Conservation (phyloP, 2,888 invertebrate species). For the Heteromurus nitidus region DNA sequence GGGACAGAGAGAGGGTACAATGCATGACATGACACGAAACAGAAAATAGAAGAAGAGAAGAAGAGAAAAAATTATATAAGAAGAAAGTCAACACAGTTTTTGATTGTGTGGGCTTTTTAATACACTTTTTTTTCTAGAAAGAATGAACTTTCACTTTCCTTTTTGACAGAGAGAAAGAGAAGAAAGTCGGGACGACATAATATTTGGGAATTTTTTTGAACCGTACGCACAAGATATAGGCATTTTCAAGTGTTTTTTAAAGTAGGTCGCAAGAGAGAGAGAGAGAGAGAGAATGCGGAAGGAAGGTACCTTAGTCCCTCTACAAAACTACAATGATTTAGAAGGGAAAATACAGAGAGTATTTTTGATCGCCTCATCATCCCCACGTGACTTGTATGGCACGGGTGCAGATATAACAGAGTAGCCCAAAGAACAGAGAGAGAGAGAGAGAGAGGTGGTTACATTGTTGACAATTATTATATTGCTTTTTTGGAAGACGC, state of each 20-base stretch:
- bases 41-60: conserved; percentile 13
- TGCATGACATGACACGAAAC: conserved; percentile 38
- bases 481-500: no score
- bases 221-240: neutral
- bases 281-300: conserved; percentile 48
- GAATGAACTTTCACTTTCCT: neutral
- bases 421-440: no score
- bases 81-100: neutral
- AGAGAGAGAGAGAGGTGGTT: no score
- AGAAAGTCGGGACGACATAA: no score
- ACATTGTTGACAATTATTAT: no score
- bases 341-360: conserved; percentile 15
- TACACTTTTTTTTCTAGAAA: neutral
- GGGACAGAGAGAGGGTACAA: no score
- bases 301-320: conserved; percentile 68
- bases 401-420: conserved; percentile 46
- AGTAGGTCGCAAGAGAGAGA: neutral
- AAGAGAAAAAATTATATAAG: conserved; percentile 18
- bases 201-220: no score
- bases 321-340: no score
- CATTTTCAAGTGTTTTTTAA: neutral
- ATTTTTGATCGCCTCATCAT: neutral
- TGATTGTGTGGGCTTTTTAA: neutral
- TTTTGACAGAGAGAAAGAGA: neutral
- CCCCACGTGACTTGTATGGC: conserved; percentile 63